phyloP scores from a whole-genome alignment of 2,797 vertebrate genomes.

The Corythornis leucogaster region DNA sequence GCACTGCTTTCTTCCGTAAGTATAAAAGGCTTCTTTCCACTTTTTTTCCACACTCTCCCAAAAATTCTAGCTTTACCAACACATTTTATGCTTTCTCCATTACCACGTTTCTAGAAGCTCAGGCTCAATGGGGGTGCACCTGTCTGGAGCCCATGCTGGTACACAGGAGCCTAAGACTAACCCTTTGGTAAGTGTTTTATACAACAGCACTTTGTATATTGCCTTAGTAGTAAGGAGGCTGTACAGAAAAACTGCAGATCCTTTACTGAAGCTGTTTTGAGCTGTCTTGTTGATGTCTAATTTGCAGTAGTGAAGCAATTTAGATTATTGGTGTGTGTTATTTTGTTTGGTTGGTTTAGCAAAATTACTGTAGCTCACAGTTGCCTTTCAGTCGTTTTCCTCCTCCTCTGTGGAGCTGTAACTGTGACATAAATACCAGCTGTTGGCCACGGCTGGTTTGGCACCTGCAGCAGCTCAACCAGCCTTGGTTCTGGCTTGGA shows the following conservation, averaged over 20 bases:
- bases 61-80: background rate
- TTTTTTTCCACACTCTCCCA: background rate
- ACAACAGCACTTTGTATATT: background rate
- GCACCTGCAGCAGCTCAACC: background rate
- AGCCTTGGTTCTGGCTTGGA: background rate
- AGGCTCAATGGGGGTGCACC: constrained; percentile 38
- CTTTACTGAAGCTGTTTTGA: background rate
- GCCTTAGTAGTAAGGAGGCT: background rate
- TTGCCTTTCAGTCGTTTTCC: background rate
- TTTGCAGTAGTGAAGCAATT: background rate
- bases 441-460: background rate
- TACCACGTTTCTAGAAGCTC: constrained; percentile 23
- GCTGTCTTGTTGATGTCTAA: background rate
- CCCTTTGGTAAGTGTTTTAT: constrained; percentile 65
- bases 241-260: background rate
- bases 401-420: background rate
- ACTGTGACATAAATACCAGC: background rate
- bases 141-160: constrained; percentile 49
- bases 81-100: background rate
- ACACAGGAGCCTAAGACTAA: constrained; percentile 57
- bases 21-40: constrained; percentile 25
- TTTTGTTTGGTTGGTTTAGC: background rate
- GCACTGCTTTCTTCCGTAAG: constrained; percentile 72
- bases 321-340: background rate
- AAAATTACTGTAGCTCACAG: background rate